A percentile compares a stretch with the other conserved stretches of the same genome.
Conservation (phyloP, 1,140 invertebrate species). For the Pogonomyrmex californicus region DNA sequence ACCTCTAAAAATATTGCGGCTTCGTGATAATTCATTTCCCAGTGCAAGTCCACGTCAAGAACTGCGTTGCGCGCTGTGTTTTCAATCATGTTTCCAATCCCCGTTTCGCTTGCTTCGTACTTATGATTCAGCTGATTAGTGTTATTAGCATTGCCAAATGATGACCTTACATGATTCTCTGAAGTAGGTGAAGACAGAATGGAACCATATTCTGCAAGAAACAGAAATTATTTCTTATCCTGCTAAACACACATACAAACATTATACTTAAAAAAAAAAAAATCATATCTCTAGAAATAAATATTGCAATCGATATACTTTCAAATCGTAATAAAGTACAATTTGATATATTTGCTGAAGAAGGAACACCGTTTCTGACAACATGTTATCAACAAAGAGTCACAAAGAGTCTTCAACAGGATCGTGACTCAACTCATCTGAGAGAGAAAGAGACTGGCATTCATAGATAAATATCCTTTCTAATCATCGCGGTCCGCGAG, state of each 20-base stretch:
- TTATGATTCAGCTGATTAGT: constrained; percentile 78
- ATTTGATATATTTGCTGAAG: neutral
- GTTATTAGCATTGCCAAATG: constrained; percentile 65
- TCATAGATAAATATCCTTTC: neutral
- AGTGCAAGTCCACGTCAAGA: constrained; percentile 87
- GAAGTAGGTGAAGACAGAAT: constrained; percentile 84
- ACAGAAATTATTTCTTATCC: constrained; percentile 11
- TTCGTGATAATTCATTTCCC: constrained; percentile 97
- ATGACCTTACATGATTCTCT: constrained; percentile 77
- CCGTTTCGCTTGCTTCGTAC: constrained; percentile 66
- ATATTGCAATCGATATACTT: neutral
- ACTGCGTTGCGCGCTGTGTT: constrained; percentile 77
- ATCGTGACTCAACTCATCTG: neutral
- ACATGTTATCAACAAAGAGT: neutral
- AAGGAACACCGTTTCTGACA: neutral
- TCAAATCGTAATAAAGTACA: neutral
- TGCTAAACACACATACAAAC: constrained; percentile 35
- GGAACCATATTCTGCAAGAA: constrained; percentile 86
- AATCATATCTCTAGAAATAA: constrained; percentile 22
- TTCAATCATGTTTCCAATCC: constrained; percentile 77
- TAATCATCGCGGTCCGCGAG: neutral
- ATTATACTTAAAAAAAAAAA: neutral
- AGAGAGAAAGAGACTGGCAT: neutral
- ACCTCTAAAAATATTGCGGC: constrained; percentile 95
- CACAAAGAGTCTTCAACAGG: neutral